These are phyloP conservation scores for Rhaphigaster nebulosa DNA, from an alignment of 2,888 invertebrate species.

Conservation along the genomic window DNA sequence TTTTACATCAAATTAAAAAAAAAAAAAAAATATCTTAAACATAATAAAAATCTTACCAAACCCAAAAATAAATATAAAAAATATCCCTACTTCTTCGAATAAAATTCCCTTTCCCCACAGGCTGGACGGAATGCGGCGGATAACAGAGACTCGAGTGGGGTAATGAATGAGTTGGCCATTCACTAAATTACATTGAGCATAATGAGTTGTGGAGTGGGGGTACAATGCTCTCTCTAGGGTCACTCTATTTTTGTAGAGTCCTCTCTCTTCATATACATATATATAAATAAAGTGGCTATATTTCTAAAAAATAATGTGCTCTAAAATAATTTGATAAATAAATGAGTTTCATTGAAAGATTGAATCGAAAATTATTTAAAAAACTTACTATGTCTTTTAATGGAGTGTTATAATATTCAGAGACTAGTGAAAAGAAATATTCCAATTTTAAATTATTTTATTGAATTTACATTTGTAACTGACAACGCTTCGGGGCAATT, in stretches of 20 bases:
- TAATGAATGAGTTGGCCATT: constrained; percentile 44
- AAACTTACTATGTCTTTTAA: too few species aligned
- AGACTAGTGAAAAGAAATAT: too few species aligned
- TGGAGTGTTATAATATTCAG: too few species aligned
- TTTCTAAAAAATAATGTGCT: not conserved
- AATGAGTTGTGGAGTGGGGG: constrained; percentile 2
- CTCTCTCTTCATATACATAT: not conserved
- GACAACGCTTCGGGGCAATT: too few species aligned
- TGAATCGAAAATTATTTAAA: too few species aligned
- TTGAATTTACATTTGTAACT: too few species aligned
- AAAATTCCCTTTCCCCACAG: not conserved
- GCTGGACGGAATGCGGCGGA: not conserved
- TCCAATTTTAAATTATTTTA: too few species aligned
- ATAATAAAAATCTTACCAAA: not conserved
- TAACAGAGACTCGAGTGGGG: not conserved
- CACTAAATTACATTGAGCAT: constrained; percentile 46
- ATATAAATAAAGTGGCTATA: not conserved
- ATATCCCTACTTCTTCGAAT: not conserved
- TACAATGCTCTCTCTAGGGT: not conserved
- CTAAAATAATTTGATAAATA: too few species aligned
- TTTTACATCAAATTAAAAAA: not conserved
- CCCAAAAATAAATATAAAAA: not conserved
- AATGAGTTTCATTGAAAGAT: too few species aligned
- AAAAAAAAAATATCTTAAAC: not conserved
- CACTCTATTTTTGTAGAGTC: constrained; percentile 2